Base-by-base conservation (phyloP, 2,888 invertebrate genomes). In the Tetranychus truncatus region DNA sequence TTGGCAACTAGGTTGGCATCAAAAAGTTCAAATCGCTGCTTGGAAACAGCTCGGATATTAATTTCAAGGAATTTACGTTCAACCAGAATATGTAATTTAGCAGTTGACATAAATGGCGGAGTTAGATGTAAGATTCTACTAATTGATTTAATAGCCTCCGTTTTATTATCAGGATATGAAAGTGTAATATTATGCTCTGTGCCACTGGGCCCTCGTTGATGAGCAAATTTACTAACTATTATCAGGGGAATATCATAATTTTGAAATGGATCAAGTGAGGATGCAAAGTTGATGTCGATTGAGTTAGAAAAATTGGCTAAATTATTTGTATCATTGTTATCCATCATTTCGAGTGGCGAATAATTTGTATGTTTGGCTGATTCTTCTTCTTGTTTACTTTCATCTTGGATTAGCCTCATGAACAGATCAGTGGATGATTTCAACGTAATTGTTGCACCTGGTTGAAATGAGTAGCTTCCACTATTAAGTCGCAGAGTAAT, bases 81-180 rank as follows among this genome's bases (percentile, higher is more conserved):
- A 9, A 77, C 76, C 66, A 80, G 79, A 0, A 95, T 93, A 77
- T 92, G 89, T 18, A 95, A 85, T 74, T 90, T 88, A 86, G 91
- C 90, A 1, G 87, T 87, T 0, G 90, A 87, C 79, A 87, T 87
- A 82, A 95, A 87, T 0, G 95, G 94, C 0, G 92, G 89, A 9
- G 89, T 86, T 84, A 95, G 93, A 80, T 89, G 88, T 4, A 72
- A 20, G 15, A 72, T n/a, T n/a, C 34, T 24, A 24, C 8, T 45
- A 34, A 72, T n/a, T 45, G 45, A 34, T 72, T 72, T 45, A 45
- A 45, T 20, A 44, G 20, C 34, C 6, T 72, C 18, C 15, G 72
- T 72, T 8, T 45, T 72, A 18, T 11, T 15, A 24, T 72, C 72
- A 34, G 44, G n/a, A 69, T 73, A n/a, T 80, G 87, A 87, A 71